phyloP scores from a whole-genome alignment of 2,888 invertebrate species.

The Ptychoptera contaminata region DNA sequence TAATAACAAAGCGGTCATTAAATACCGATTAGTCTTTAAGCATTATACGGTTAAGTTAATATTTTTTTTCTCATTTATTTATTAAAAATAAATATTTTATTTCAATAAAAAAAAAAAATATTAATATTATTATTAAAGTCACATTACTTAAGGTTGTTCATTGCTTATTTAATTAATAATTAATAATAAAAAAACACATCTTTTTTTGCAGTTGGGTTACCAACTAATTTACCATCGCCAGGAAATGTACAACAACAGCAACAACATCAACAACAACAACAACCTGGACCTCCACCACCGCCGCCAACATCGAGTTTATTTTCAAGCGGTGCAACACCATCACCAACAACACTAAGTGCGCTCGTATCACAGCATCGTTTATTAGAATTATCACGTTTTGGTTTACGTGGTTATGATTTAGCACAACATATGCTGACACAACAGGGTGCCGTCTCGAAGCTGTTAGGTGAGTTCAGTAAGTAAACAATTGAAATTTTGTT shows the following conservation, averaged over 20 bases:
- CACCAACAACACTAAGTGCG: constrained; percentile 48
- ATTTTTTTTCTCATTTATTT: too few species aligned
- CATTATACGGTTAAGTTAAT: too few species aligned
- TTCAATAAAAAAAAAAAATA: too few species aligned
- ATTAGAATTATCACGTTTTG: constrained; percentile 63
- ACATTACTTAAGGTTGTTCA: too few species aligned
- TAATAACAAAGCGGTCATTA: too few species aligned
- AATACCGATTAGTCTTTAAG: too few species aligned
- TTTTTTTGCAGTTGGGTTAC: constrained; percentile 19
- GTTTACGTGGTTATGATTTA: constrained; percentile 75
- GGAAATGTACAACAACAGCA: constrained; percentile 24
- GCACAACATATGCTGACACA: constrained; percentile 82
- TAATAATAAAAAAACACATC: not conserved
- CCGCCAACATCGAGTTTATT: constrained; percentile 28
- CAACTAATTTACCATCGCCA: constrained; percentile 30
- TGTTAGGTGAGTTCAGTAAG: constrained; percentile 54
- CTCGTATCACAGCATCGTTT: constrained; percentile 64
- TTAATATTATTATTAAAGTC: too few species aligned
- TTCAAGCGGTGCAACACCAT: constrained; percentile 24
- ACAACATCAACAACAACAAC: constrained; percentile 18
- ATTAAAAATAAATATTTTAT: too few species aligned
- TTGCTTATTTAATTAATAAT: not conserved
- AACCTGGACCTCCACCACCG: constrained; percentile 11
- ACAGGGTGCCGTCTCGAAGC: constrained; percentile 81
- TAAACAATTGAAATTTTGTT: not conserved